Percentiles rank a stretch among this genome's conserved stretches.
Evolutionary conservation across 1,140 invertebrate species (phyloP).

Genomic region (honey bee (Apis mellifera)): DNA sequence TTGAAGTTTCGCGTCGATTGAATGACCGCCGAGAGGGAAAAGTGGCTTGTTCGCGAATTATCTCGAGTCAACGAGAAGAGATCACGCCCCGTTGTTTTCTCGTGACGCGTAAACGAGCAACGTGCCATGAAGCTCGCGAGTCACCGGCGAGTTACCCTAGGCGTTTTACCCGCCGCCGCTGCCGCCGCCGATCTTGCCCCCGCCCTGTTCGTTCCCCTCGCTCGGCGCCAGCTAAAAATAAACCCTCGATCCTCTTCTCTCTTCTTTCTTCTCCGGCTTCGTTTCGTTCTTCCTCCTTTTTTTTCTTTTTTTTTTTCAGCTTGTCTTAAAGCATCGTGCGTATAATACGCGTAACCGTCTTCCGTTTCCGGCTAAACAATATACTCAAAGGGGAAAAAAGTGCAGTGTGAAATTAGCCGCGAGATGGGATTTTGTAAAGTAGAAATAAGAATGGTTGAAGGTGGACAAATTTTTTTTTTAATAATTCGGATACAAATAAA

Average conservation of each 20-base stretch:
- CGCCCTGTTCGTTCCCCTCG: too few species aligned
- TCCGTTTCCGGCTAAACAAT: neutral
- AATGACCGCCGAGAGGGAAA: neutral
- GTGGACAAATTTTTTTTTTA: too few species aligned
- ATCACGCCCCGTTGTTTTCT: neutral
- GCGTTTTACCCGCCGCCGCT: neutral
- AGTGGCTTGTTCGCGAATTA: neutral
- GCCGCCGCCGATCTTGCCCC: neutral
- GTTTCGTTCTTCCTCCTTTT: too few species aligned
- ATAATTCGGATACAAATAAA: too few species aligned
- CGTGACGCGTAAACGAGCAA: constrained; percentile 16
- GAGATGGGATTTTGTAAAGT: too few species aligned
- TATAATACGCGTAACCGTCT: neutral
- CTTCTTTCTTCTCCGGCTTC: neutral
- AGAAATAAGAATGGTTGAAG: too few species aligned
- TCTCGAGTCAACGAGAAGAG: neutral
- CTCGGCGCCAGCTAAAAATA: constrained; percentile 39
- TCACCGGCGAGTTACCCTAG: constrained; percentile 14
- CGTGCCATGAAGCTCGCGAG: neutral
- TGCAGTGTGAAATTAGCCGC: neutral
- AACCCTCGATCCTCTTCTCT: neutral
- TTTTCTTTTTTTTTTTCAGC: too few species aligned
- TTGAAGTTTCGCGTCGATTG: neutral
- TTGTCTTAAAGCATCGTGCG: neutral
- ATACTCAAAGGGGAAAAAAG: neutral